phyloP scores from a whole-genome alignment of 2,797 vertebrate species.

The Dryobates pubescens region DNA sequence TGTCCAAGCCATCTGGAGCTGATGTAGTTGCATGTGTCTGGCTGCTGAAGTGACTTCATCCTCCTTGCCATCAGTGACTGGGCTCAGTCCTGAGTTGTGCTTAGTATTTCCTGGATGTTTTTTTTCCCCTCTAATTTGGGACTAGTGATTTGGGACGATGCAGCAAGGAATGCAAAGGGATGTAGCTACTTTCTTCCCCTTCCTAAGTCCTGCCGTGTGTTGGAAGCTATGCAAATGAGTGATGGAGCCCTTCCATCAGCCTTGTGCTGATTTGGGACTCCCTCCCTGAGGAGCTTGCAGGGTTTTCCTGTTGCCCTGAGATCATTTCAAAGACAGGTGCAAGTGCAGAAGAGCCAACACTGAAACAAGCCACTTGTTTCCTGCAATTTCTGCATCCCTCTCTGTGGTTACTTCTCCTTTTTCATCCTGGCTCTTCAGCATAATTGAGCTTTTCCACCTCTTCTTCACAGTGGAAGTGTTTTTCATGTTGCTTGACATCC shows the following conservation, averaged over 20 bases:
- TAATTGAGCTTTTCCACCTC: background rate
- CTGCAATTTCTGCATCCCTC: background rate
- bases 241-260: background rate
- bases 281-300: background rate
- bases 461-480: background rate
- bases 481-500: background rate
- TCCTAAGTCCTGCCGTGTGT: too few species aligned
- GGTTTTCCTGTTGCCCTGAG: rapidly evolving
- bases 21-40: background rate
- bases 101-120: background rate
- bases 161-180: background rate
- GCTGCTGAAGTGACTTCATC: background rate
- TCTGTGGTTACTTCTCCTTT: background rate
- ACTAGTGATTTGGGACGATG: background rate
- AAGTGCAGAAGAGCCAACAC: background rate
- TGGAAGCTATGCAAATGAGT: background rate
- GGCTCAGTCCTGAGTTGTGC: background rate
- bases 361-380: background rate
- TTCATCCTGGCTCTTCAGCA: background rate
- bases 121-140: background rate
- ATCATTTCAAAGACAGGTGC: background rate
- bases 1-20: background rate
- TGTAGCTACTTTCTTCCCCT: background rate
- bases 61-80: background rate
- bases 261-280: background rate